Conservation (phyloP, 2,797 vertebrate species). For the Busarellus nigricollis region DNA sequence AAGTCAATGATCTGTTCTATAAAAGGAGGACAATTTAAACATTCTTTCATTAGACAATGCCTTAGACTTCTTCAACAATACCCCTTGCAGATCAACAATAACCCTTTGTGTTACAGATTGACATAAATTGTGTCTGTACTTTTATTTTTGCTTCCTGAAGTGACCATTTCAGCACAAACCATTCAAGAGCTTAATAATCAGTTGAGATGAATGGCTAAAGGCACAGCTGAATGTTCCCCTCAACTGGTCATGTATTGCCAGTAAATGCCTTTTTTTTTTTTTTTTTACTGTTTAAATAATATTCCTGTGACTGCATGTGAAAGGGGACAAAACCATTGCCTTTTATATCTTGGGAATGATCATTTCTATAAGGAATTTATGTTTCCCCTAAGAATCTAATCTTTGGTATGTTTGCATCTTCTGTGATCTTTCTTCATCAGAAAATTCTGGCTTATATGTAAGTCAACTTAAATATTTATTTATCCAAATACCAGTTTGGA, state of each 20-base stretch:
- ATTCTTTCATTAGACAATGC: not conserved
- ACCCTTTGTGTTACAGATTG: not conserved
- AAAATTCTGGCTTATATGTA: not conserved
- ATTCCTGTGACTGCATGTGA: not conserved
- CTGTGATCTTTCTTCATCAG: not conserved
- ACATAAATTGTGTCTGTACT: not conserved
- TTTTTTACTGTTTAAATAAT: not conserved
- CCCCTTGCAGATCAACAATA: not conserved
- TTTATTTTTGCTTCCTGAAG: not conserved
- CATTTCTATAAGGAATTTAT: not conserved
- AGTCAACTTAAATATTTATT: not conserved
- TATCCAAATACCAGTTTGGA: not conserved
- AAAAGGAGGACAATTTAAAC: not conserved
- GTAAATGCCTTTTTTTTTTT: not conserved
- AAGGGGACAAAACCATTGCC: not conserved
- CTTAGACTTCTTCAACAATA: not conserved
- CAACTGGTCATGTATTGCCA: not conserved
- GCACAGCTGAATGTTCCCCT: not conserved
- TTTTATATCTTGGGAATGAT: not conserved
- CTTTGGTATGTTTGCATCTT: not conserved
- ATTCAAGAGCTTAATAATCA: not conserved
- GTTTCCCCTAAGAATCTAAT: not conserved
- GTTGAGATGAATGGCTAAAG: not conserved
- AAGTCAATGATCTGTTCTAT: not conserved
- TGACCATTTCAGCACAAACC: not conserved